These are phyloP conservation scores for Prionace glauca DNA, from an alignment of 2,797 vertebrate species.

Conservation along the genomic window DNA sequence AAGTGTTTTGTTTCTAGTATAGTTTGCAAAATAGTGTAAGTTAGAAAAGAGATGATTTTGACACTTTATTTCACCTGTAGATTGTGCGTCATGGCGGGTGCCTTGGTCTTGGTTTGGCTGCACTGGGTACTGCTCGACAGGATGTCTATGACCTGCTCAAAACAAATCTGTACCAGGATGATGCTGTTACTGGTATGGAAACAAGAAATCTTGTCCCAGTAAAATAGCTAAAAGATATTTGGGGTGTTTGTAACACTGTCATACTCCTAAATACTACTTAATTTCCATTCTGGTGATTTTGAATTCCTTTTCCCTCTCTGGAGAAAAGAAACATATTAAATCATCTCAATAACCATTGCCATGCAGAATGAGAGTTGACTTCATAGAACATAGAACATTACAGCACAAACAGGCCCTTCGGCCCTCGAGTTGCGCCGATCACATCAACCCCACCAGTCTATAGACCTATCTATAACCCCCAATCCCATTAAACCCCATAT, in stretches of 20 bases:
- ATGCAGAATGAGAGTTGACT: background rate
- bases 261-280: background rate
- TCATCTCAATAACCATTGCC: background rate
- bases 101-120: conserved; percentile 88
- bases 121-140: conserved; percentile 89
- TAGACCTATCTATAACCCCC: no score
- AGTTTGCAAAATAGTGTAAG: background rate
- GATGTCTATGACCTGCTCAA: conserved; percentile 98
- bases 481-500: no score
- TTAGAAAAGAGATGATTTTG: background rate
- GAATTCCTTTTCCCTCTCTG: background rate
- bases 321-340: no score
- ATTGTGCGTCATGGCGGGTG: conserved; percentile 94
- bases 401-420: no score
- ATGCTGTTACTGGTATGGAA: conserved; percentile 85
- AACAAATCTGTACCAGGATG: conserved; percentile 97
- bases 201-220: conserved; percentile 27
- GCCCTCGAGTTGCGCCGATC: no score
- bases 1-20: background rate
- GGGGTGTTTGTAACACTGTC: background rate
- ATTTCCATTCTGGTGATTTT: background rate
- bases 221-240: background rate
- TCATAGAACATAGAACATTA: no score
- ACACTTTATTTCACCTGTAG: conserved; percentile 52
- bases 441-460: no score